Percentiles rank a stretch among this genome's conserved stretches.
phyloP scores from a whole-genome alignment of 2,888 invertebrate genomes.

The Chesias legatella region DNA sequence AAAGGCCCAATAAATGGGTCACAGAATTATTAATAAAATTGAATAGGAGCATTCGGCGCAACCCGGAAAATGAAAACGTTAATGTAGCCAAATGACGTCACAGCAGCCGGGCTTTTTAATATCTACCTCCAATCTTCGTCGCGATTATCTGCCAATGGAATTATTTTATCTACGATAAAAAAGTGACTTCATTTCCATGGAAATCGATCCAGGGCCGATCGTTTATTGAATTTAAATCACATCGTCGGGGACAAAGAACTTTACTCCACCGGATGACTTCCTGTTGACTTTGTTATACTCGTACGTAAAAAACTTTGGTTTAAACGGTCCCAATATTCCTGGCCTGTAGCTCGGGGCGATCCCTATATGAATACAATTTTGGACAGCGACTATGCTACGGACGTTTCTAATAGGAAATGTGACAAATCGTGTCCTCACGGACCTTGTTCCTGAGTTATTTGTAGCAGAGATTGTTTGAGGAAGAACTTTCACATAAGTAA shows the following conservation, averaged over 20 bases:
- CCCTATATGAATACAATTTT: too few relatives aligned
- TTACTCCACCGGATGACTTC: conserved; percentile 32
- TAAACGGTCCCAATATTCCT: conserved; percentile 27
- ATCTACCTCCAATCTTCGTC: conserved; percentile 45
- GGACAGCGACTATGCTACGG: too few relatives aligned
- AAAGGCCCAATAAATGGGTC: conserved; percentile 9
- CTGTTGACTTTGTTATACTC: conserved; percentile 23
- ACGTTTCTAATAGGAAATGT: too few relatives aligned
- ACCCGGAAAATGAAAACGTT: conserved; percentile 21
- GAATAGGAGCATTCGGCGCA: conserved; percentile 13
- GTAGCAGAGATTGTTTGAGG: too few relatives aligned
- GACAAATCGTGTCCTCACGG: too few relatives aligned
- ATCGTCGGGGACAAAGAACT: conserved; percentile 49
- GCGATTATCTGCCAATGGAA: conserved; percentile 49
- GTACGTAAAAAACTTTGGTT: conserved; percentile 5
- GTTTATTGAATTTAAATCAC: conserved; percentile 73
- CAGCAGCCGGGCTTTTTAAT: conserved; percentile 43
- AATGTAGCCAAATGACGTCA: conserved; percentile 19
- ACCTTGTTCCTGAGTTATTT: too few relatives aligned
- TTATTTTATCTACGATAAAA: conserved; percentile 48
- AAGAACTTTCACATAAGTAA: too few relatives aligned
- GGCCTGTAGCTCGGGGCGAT: too few relatives aligned
- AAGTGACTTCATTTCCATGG: conserved; percentile 62
- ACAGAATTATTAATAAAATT: conserved; percentile 18
- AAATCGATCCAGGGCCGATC: conserved; percentile 55